Base-by-base conservation (phyloP, 2,797 vertebrate genomes). In the Cyprinella venusta region DNA sequence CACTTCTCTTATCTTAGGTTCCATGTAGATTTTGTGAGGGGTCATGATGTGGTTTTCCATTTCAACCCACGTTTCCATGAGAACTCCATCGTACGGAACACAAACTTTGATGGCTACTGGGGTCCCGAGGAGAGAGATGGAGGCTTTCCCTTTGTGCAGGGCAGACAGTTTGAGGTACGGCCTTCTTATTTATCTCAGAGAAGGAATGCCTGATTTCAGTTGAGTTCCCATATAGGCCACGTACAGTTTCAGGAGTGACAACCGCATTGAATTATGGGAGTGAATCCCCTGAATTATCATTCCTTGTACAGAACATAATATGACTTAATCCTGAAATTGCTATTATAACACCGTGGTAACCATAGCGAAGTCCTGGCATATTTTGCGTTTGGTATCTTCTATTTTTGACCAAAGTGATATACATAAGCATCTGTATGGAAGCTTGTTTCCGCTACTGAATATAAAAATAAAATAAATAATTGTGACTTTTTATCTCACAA, bases 51-150 rank as follows among this genome's bases (percentile, higher is more conserved):
- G 0, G 95, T 96, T 80, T 97, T 99, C 90, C 98, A 99, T 92
- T 96, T 98, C 26, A 99, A 99, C 30, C 96, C 98, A 21, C 97
- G 98, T 54, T 98, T 99, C 91, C 88, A 76, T 0, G 97, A 98
- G 65, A 89, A 93, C 67, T 91, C 86, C 0, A 85, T 97, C 0
- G 96, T 99, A 75, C 95, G 97, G 69, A 99, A 99, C 89, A 93
- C 97, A 0, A 93, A 82, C 86, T 72, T 95, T 0, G 90, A 90
- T 0, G 93, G 94, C 0, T 84, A 1, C 48, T 99, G 98, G 98
- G 98, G 97, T 1, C 94, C 80, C 0, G 98, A 99, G 90, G 97
- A 99, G 81, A 93, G 97, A 80, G 95, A 93, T 1, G 92, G 90
- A 52, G 83, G 40, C 0, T 95, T 95, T 82, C 95, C 97, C 0